Percentiles rank a stretch among this genome's conserved stretches.
phyloP scores from a whole-genome alignment of 2,888 invertebrate genomes.

The Agrotis ipsilon region DNA sequence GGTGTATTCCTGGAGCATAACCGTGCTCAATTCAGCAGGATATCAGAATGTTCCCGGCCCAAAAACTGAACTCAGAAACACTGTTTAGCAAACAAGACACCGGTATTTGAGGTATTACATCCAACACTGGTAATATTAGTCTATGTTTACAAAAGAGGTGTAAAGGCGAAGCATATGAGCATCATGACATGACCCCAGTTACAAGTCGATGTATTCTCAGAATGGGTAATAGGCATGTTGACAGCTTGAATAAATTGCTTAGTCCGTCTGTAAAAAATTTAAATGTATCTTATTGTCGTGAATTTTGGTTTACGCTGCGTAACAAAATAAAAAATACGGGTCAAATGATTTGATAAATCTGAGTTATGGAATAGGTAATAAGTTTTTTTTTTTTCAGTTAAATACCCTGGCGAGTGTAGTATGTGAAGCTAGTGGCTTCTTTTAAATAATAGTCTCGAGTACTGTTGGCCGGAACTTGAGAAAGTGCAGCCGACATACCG shows the following conservation, averaged over 20 bases:
- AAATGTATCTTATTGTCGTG: too few species aligned
- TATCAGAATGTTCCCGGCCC: not conserved
- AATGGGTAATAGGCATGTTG: not conserved
- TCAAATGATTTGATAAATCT: too few species aligned
- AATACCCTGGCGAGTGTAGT: not conserved
- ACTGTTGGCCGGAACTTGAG: conserved; percentile 76
- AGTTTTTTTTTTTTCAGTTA: too few species aligned
- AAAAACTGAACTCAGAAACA: conserved; percentile 9
- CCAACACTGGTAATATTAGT: conserved; percentile 11
- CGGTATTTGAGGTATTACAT: conserved; percentile 22
- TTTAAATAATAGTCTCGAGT: conserved; percentile 44
- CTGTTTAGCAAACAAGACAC: conserved; percentile 27
- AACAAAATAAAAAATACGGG: too few species aligned
- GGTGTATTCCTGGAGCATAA: not conserved
- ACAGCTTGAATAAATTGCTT: too few species aligned
- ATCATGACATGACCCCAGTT: not conserved
- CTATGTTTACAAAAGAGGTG: not conserved
- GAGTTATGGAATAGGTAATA: too few species aligned
- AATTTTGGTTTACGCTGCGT: too few species aligned
- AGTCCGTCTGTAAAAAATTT: too few species aligned
- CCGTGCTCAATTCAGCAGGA: not conserved
- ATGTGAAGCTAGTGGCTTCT: conserved; percentile 35
- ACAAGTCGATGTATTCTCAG: conserved; percentile 1
- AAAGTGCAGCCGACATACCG: conserved; percentile 87
- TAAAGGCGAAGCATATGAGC: conserved; percentile 13